phyloP scores from a whole-genome alignment of 2,113 vertebrate genomes.

The Ptilonorhynchus violaceus region DNA sequence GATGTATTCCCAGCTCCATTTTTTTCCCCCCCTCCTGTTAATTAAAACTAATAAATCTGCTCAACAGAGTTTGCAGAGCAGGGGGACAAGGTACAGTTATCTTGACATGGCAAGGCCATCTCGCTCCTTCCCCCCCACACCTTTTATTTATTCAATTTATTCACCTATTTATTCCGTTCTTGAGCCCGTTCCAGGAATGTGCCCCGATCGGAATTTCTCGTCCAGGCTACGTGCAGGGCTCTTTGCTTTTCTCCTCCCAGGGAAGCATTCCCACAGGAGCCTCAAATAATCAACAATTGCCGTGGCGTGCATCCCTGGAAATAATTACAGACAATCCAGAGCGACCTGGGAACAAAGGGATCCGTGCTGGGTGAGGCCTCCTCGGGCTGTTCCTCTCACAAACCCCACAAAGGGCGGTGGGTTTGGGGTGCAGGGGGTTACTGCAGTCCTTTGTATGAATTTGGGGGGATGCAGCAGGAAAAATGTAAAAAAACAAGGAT shows the following conservation, averaged over 20 bases:
- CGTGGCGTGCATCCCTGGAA: slow-evolving; percentile 8
- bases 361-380: background rate
- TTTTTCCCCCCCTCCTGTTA: slow-evolving; percentile 27
- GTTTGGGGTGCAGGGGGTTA: background rate
- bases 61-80: slow-evolving; percentile 58
- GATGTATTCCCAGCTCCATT: slow-evolving; percentile 74
- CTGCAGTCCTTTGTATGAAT: background rate
- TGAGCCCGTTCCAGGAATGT: background rate
- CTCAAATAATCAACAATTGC: slow-evolving; percentile 49
- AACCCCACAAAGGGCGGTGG: background rate
- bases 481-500: background rate
- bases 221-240: background rate
- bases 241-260: background rate
- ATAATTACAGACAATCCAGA: slow-evolving; percentile 10
- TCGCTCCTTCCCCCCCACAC: background rate
- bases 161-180: slow-evolving; percentile 20
- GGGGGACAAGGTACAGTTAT: slow-evolving; percentile 25
- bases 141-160: slow-evolving; percentile 50
- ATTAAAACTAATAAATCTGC: slow-evolving; percentile 81
- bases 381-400: accelerated
- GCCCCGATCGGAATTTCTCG: background rate
- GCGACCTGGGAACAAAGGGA: background rate
- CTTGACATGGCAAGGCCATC: slow-evolving; percentile 38
- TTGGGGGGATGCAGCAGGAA: background rate
- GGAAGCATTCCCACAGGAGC: slow-evolving; percentile 43